Evolutionary conservation across 30 jellyfish, hydroid and myxozoan genomes (phyloP).

Genomic region (Sanderia malayensis): DNA sequence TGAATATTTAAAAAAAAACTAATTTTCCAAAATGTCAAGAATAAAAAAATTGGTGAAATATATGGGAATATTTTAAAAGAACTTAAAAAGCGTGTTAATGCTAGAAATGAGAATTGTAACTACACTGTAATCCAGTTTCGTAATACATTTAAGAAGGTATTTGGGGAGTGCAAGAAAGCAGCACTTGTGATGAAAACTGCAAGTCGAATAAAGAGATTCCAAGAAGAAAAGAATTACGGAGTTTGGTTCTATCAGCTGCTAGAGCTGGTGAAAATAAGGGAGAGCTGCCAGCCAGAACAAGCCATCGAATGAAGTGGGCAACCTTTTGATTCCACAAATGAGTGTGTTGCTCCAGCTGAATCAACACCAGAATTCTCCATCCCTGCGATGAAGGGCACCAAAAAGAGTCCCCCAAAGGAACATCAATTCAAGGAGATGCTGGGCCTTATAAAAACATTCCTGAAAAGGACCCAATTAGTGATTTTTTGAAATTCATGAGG

Average conservation of each 20-base stretch:
- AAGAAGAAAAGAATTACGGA: constrained; percentile 55
- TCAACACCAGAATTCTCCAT: constrained; percentile 33
- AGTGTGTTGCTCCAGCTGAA: constrained; percentile 29
- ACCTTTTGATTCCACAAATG: constrained; percentile 28
- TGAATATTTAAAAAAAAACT: constrained; percentile 46
- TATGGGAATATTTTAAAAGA: constrained; percentile 32
- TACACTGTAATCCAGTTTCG: constrained; percentile 52
- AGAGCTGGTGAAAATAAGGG: constrained; percentile 51
- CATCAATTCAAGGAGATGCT: constrained; percentile 11
- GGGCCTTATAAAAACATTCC: constrained; percentile 15
- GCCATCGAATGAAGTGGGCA: constrained; percentile 58
- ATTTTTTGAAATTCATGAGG: constrained; percentile 29
- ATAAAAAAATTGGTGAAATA: constrained; percentile 35
- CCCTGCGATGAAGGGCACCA: constrained; percentile 46
- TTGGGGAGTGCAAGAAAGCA: constrained; percentile 56
- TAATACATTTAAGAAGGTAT: constrained; percentile 39
- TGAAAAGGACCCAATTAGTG: constrained; percentile 39
- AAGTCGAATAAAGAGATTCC: constrained; percentile 49
- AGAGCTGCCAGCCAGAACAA: constrained; percentile 62
- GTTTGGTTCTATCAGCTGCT: constrained; percentile 63
- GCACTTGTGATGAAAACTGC: constrained; percentile 63
- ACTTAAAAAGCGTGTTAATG: constrained; percentile 24
- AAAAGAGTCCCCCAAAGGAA: constrained; percentile 5
- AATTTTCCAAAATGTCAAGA: constrained; percentile 37
- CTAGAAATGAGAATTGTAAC: constrained; percentile 52